phyloP scores from a whole-genome alignment of 2,888 invertebrate genomes.

The Agonopterix heracliana region DNA sequence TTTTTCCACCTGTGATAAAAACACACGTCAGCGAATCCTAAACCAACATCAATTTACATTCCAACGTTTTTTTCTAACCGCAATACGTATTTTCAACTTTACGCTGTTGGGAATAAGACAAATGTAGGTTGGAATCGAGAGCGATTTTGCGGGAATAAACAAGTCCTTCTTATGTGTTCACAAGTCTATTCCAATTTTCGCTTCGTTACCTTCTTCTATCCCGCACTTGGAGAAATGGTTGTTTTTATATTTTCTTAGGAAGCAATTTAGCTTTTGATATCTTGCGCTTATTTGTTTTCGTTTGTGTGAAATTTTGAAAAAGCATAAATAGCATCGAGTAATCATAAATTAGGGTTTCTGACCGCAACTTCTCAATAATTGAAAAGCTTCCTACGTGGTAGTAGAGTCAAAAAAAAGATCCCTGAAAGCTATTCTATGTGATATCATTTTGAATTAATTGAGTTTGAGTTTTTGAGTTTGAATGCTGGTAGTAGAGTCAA shows the following conservation, averaged over 20 bases:
- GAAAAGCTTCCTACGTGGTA: too few species aligned
- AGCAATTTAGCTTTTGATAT: neutral
- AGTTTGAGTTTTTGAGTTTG: too few species aligned
- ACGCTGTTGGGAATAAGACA: neutral
- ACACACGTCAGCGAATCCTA: slow-evolving; percentile 7
- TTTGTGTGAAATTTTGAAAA: too few species aligned
- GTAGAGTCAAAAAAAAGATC: too few species aligned
- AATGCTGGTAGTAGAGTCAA: too few species aligned
- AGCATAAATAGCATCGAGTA: too few species aligned
- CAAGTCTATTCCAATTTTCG: slow-evolving; percentile 7
- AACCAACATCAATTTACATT: slow-evolving; percentile 1
- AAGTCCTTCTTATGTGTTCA: slow-evolving; percentile 2
- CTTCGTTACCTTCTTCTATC: slow-evolving; percentile 5
- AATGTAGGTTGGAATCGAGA: neutral
- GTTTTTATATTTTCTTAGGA: slow-evolving; percentile 3
- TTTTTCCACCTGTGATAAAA: neutral
- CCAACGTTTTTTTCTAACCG: neutral
- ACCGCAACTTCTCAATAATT: too few species aligned
- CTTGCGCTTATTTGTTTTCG: too few species aligned
- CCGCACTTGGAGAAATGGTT: slow-evolving; percentile 2
- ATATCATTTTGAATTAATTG: too few species aligned
- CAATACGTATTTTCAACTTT: neutral
- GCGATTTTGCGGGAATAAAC: neutral
- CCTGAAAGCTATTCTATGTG: too few species aligned
- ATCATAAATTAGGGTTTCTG: too few species aligned